A percentile compares a stretch with the other conserved stretches of the same genome.
phyloP scores from a whole-genome alignment of 1,140 invertebrate species.

The Luehdorfia chinensis region DNA sequence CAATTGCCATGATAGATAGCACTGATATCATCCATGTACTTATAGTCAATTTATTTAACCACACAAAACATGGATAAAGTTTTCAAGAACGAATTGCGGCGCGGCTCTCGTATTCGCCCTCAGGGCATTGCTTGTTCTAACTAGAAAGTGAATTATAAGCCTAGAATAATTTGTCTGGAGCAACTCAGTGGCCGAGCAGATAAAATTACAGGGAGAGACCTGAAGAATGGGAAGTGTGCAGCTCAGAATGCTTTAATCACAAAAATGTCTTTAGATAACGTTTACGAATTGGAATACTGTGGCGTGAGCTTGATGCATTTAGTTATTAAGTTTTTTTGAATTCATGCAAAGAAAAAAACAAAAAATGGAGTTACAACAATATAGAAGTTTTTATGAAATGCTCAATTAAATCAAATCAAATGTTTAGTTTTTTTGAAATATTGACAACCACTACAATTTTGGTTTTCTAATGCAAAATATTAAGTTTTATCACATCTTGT shows the following conservation, averaged over 20 bases:
- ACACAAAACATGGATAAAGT: slow-evolving; percentile 3
- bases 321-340: too few species aligned
- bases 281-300: too few species aligned
- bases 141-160: slow-evolving; percentile 56
- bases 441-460: too few species aligned
- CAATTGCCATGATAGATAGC: background rate
- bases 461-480: too few species aligned
- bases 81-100: slow-evolving; percentile 4
- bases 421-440: too few species aligned
- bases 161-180: slow-evolving; percentile 42
- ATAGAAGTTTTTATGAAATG: too few species aligned
- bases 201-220: slow-evolving; percentile 38
- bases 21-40: too few species aligned
- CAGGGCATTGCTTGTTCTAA: slow-evolving; percentile 36
- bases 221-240: slow-evolving; percentile 23
- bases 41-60: slow-evolving; percentile 12
- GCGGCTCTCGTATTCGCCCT: slow-evolving; percentile 17
- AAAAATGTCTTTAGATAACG: slow-evolving; percentile 10
- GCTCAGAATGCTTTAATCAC: slow-evolving; percentile 3
- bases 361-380: too few species aligned
- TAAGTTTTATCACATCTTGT: too few species aligned
- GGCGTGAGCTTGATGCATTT: too few species aligned
- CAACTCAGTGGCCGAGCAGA: slow-evolving; percentile 28
- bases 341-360: too few species aligned
- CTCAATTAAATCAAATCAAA: too few species aligned